Percentiles rank a stretch among this genome's conserved stretches.
phyloP scores from a whole-genome alignment of 64 coral and sea anemone genomes.

The Actinia equina region DNA sequence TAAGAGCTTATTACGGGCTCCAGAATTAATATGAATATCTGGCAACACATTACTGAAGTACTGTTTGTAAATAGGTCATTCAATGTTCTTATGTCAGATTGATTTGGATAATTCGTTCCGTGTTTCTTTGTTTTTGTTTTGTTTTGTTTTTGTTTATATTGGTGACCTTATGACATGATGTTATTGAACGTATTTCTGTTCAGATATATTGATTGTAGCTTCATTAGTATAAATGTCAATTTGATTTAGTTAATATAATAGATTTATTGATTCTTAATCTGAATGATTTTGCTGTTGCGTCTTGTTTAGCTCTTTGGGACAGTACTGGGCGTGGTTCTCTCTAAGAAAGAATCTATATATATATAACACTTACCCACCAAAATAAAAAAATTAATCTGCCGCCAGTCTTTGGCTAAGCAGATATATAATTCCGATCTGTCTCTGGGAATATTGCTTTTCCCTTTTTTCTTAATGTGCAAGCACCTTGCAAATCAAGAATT shows the following conservation, averaged over 20 bases:
- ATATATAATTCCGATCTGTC: too few species aligned
- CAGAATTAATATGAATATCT: background rate
- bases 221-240: background rate
- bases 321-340: too few species aligned
- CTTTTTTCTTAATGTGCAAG: too few species aligned
- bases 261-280: background rate
- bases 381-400: too few species aligned
- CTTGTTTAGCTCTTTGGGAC: background rate
- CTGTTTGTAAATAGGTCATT: constrained; percentile 16
- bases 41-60: background rate
- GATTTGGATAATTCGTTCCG: background rate
- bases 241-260: background rate
- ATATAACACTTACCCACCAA: too few species aligned
- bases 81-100: background rate
- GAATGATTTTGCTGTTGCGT: background rate
- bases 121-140: background rate
- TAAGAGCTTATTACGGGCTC: background rate
- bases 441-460: too few species aligned
- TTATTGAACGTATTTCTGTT: background rate
- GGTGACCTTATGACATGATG: background rate
- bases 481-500: too few species aligned
- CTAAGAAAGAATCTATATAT: too few species aligned
- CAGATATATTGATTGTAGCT: background rate
- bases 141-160: background rate
- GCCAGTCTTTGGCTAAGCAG: too few species aligned